Evolutionary conservation across 2,113 vertebrate genomes (phyloP), one percentile per base, ranked within the genome.

Genomic region (Callaeas wilsoni): DNA sequence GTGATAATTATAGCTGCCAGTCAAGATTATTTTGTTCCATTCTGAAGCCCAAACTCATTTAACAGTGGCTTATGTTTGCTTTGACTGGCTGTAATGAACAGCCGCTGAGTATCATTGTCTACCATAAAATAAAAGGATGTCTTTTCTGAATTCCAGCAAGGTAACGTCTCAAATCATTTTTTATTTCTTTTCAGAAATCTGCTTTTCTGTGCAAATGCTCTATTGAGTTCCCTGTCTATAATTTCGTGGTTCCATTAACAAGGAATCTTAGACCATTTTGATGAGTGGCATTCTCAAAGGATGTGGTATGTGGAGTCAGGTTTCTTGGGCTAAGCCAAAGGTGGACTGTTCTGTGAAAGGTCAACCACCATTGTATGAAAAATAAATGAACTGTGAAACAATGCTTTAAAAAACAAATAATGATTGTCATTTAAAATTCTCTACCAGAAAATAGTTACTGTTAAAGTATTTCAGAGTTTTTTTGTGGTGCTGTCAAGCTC

Each of bases 1-100:
- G 18, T 76, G 90, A 85, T 94, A 90, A 73, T 76, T 82, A 76
- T 27, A 95, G n/a, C 62, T 95, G 70, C 53, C 82, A 85, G 44
- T 90, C 75, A 90, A 87, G 53, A 91, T 93, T 55, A 90, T 75
- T 89, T 90, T 69, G 37, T 65, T 85, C 35, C n/a, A 69, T 91
- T 91, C 62, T 69, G 13, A 56, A 85, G 22, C 41, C 20, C 74
- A 37, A 85, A 84, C 35, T 84, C 52, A 27, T 70, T 65, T 75
- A 75, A 52, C 27, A 68, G 10, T 89, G 56, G 47, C 32, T 68
- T 82, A 32, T 23, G 44, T 60, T 85, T 93, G 16, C 78, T 84
- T 89, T 93, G 52, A 35, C 69, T 89, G 64, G 16, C 80, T 91
- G 33, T 78, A 89, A 70, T 55, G 52, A 91, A 50, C 70, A 78